Base-by-base conservation (phyloP, 2,888 invertebrate genomes). In the Hartigia nigra region DNA sequence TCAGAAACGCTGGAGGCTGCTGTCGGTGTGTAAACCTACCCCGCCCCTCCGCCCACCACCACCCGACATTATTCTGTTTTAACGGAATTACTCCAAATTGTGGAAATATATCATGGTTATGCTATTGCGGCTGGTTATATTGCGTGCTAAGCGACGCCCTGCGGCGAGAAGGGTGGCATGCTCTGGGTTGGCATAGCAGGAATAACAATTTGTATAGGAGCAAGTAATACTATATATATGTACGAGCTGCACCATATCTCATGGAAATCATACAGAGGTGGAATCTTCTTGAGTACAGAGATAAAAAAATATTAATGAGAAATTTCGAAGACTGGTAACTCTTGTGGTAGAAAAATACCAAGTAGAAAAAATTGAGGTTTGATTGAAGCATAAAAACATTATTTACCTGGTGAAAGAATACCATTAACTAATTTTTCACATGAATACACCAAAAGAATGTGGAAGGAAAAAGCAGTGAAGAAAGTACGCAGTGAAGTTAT, bases 31-130 rank as follows among this genome's bases (percentile, higher is more conserved):
- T 72, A 75, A 37, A 76, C 76, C 31, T 76, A 76, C 77, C 77
- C 11, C 72, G 4, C 70, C 69, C 11, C 14, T 12, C 31, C n/a
- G n/a, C 14, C 31, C 76, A 69, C 35, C 34, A 34, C 81, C 70
- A 76, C 74, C 78, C 83, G 77, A 80, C 86, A 85, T 86, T 85
- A 87, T 86, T 87, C 85, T 85, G 83, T 83, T 86, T 87, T 86
- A 87, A 85, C 84, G 83, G 83, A 86, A 87, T 87, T 87, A 87
- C 86, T 86, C 83, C 83, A 87, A 86, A 87, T 87, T 87, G 86
- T 83, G 83, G 81, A 82, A 82, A 86, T 88, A 86, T 85, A 87
- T 88, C 86, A 87, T 85, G 84, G 84, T 87, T 87, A 87, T 87
- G 85, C 84, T 84, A 85, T 84, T 87, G 84, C 82, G 83, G 84